Evolutionary conservation across 2,888 invertebrate genomes (phyloP).

Genomic region (Strigamia maritima): DNA sequence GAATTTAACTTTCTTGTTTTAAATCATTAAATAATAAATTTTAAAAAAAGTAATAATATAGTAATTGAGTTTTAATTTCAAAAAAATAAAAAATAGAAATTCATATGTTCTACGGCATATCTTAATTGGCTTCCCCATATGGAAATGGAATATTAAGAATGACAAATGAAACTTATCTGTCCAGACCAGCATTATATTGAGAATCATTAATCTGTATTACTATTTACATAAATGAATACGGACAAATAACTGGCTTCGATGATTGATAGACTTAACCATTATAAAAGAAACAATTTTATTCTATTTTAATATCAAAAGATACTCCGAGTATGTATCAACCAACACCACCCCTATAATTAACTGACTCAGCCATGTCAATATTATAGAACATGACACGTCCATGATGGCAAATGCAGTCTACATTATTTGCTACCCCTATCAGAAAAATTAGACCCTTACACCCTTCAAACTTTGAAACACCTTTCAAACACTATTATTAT

Average conservation of each 20-base stretch:
- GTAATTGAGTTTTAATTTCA: no score
- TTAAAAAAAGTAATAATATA: background rate
- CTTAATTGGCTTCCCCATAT: background rate
- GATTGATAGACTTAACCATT: background rate
- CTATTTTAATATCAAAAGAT: background rate
- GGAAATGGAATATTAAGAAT: slow-evolving; percentile 1
- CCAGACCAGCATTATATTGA: slow-evolving; percentile 13
- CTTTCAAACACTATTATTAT: background rate
- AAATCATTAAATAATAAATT: background rate
- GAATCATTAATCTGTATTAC: background rate
- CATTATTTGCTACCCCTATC: background rate
- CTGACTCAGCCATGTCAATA: slow-evolving; percentile 15
- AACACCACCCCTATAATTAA: slow-evolving; percentile 5
- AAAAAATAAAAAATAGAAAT: background rate
- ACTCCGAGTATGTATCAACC: slow-evolving; percentile 1
- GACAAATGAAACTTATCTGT: slow-evolving; percentile 15
- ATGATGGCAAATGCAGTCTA: background rate
- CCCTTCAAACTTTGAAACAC: background rate
- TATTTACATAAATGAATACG: slow-evolving; percentile 15
- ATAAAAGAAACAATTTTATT: background rate
- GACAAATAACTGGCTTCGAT: slow-evolving; percentile 1
- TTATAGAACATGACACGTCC: slow-evolving; percentile 10
- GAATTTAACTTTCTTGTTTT: background rate
- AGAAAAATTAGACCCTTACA: background rate
- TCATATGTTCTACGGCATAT: background rate